phyloP scores from a whole-genome alignment of 2,888 invertebrate genomes.

The Parnassius smintheus region DNA sequence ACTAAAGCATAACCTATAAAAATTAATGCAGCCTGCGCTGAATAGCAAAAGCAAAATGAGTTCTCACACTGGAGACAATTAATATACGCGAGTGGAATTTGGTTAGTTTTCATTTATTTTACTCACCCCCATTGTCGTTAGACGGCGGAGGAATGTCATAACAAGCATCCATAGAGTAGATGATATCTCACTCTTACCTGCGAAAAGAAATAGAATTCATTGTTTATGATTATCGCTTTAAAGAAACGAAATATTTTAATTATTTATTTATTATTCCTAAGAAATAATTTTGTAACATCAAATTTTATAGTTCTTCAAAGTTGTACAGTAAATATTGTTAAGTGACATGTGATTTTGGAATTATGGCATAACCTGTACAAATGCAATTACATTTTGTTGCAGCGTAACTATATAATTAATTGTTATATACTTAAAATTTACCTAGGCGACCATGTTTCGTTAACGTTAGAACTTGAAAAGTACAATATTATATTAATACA shows the following conservation, averaged over 20 bases:
- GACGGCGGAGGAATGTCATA: constrained; percentile 8
- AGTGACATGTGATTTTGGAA: too few relatives aligned
- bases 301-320: too few relatives aligned
- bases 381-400: too few relatives aligned
- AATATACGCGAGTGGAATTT: constrained; percentile 27
- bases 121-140: constrained; percentile 29
- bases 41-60: constrained; percentile 12
- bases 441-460: too few relatives aligned
- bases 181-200: constrained; percentile 33
- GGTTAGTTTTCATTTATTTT: constrained; percentile 5
- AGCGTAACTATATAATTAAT: too few relatives aligned
- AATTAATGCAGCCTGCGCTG: constrained; percentile 12
- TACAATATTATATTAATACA: too few relatives aligned
- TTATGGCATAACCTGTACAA: too few relatives aligned
- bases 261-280: too few relatives aligned
- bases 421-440: too few relatives aligned
- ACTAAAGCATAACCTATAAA: not conserved
- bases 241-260: not conserved
- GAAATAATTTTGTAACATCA: too few relatives aligned
- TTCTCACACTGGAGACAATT: constrained; percentile 21
- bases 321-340: too few relatives aligned
- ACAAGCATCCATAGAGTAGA: constrained; percentile 3
- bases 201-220: constrained; percentile 29
- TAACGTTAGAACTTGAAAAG: too few relatives aligned
- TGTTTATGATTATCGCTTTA: not conserved